A percentile compares a stretch with the other conserved stretches of the same genome.
phyloP scores from a whole-genome alignment of 2,797 vertebrate genomes.

The Eremophila alpestris region DNA sequence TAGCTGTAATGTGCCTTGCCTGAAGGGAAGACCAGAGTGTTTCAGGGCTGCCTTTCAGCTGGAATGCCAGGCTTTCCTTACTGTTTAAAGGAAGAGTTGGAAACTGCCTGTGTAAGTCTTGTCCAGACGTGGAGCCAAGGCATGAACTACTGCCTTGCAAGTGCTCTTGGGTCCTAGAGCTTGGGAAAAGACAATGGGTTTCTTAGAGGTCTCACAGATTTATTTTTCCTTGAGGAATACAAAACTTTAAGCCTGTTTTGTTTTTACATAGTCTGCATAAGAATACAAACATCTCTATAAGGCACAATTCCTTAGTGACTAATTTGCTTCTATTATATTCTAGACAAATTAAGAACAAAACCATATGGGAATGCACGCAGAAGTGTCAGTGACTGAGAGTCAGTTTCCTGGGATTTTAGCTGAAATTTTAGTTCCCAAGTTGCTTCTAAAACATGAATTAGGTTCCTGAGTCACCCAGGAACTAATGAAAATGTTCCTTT shows the following conservation, averaged over 20 bases:
- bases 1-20: neutral
- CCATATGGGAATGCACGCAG: neutral
- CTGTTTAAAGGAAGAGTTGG: neutral
- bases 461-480: constrained; percentile 45
- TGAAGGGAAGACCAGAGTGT: neutral
- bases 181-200: neutral
- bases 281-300: neutral
- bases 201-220: neutral
- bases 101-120: neutral
- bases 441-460: constrained; percentile 18
- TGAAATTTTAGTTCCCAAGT: constrained; percentile 44
- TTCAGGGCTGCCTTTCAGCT: neutral
- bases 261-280: neutral
- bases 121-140: neutral
- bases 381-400: constrained; percentile 52
- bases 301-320: constrained; percentile 47
- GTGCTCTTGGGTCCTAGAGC: neutral
- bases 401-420: constrained; percentile 47
- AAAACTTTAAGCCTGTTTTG: constrained; percentile 2
- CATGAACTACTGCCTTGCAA: neutral
- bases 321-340: constrained; percentile 60
- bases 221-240: constrained; percentile 15
- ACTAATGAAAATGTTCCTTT: constrained; percentile 48
- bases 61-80: neutral
- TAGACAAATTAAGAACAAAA: constrained; percentile 59